phyloP scores from a whole-genome alignment of 2,888 invertebrate species.

The Drosophila nr. perissopoda region DNA sequence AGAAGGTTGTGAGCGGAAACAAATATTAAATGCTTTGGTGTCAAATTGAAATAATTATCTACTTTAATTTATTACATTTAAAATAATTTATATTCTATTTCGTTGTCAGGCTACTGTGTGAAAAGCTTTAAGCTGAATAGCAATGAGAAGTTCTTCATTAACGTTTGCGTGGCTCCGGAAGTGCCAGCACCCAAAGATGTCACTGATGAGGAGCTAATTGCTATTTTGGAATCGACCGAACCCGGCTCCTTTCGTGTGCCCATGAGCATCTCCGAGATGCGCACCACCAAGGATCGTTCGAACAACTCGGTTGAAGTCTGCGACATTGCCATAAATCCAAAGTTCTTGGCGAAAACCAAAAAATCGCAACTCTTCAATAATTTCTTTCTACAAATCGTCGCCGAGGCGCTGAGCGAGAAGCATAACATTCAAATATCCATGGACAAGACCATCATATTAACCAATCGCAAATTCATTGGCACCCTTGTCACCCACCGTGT shows the following conservation, averaged over 20 bases:
- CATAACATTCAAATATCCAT: conserved; percentile 89
- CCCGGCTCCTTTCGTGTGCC: conserved; percentile 92
- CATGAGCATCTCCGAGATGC: conserved; percentile 95
- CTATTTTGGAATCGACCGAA: conserved; percentile 88
- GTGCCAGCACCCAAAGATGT: conserved; percentile 91
- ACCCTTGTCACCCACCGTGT: conserved; percentile 90
- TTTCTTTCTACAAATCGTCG: conserved; percentile 92
- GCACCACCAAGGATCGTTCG: conserved; percentile 91
- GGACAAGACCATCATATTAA: conserved; percentile 88
- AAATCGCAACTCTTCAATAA: conserved; percentile 89
- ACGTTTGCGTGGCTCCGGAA: conserved; percentile 92
- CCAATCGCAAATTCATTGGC: conserved; percentile 91
- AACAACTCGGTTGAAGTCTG: conserved; percentile 90
- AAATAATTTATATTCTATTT: background rate
- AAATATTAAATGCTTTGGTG: background rate
- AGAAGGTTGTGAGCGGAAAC: background rate
- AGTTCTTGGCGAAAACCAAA: conserved; percentile 91
- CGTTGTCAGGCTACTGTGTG: conserved; percentile 90
- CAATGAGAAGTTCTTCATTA: conserved; percentile 92
- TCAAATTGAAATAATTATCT: background rate
- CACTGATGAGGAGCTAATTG: conserved; percentile 89
- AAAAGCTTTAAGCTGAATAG: conserved; percentile 89
- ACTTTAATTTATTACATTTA: background rate
- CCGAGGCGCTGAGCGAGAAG: conserved; percentile 92
- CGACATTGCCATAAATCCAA: conserved; percentile 93